A percentile compares a stretch with the other conserved stretches of the same genome.
These are phyloP conservation scores for Limanda limanda DNA, from an alignment of 2,113 vertebrate species.

Conservation along the genomic window DNA sequence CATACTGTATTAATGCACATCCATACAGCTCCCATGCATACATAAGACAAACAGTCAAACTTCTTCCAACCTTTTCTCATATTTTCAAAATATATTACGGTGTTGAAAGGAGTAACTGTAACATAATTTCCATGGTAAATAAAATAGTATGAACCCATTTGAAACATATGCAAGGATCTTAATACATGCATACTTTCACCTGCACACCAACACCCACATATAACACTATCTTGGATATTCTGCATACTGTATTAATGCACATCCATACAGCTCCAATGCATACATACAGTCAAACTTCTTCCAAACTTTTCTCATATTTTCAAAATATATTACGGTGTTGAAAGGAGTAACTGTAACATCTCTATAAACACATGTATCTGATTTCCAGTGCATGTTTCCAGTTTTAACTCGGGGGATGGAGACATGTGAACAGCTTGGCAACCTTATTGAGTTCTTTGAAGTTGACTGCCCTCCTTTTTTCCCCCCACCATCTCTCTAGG, in stretches of 20 bases:
- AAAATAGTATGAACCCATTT: too few species aligned
- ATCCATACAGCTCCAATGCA: too few species aligned
- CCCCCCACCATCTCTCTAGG: conserved; percentile 49
- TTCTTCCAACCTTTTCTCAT: not conserved
- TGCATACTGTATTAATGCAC: not conserved
- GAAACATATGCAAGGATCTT: not conserved
- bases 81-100: too few species aligned
- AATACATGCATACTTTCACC: not conserved
- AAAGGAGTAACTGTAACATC: conserved; percentile 20
- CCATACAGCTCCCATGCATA: too few species aligned
- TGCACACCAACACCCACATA: too few species aligned
- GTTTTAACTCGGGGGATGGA: conserved; percentile 62
- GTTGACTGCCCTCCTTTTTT: conserved; percentile 61
- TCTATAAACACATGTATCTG: conserved; percentile 39
- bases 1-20: not conserved
- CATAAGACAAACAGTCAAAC: not conserved
- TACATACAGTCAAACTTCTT: not conserved
- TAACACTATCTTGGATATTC: not conserved
- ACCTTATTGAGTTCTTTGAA: conserved; percentile 71
- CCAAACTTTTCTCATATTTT: not conserved
- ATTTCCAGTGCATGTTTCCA: conserved; percentile 60
- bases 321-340: not conserved
- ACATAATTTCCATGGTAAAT: too few species aligned
- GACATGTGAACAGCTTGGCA: conserved; percentile 74
- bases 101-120: too few species aligned